phyloP scores from a whole-genome alignment of 2,113 vertebrate genomes.

The Chiloscyllium plagiosum region DNA sequence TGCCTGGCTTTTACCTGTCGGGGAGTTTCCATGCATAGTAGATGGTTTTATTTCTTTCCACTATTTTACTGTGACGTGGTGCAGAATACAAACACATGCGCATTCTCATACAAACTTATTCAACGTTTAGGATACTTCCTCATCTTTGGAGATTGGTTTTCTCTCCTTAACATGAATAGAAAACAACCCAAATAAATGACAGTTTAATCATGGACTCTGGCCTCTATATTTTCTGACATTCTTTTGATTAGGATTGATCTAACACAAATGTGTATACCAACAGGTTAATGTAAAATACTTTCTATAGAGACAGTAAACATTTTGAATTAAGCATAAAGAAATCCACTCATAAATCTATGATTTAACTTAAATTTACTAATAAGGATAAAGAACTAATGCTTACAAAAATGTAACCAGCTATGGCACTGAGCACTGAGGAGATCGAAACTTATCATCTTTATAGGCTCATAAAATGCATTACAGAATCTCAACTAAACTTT shows the following conservation, averaged over 20 bases:
- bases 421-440: background rate
- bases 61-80: background rate
- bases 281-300: background rate
- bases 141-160: background rate
- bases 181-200: background rate
- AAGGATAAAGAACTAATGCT: background rate
- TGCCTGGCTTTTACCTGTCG: too few species aligned
- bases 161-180: background rate
- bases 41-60: background rate
- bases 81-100: background rate
- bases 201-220: background rate
- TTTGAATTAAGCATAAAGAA: background rate
- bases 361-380: background rate
- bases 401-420: background rate
- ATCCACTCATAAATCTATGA: background rate
- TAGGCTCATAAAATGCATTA: constrained; percentile 1
- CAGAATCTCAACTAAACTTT: background rate
- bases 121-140: background rate
- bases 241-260: too few species aligned
- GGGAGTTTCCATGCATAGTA: background rate
- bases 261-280: too few species aligned
- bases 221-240: background rate
- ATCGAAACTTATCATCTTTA: background rate
- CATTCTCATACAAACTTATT: background rate
- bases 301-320: background rate